Conservation (phyloP, 2,113 vertebrate species). For the Coturnix japonica region DNA sequence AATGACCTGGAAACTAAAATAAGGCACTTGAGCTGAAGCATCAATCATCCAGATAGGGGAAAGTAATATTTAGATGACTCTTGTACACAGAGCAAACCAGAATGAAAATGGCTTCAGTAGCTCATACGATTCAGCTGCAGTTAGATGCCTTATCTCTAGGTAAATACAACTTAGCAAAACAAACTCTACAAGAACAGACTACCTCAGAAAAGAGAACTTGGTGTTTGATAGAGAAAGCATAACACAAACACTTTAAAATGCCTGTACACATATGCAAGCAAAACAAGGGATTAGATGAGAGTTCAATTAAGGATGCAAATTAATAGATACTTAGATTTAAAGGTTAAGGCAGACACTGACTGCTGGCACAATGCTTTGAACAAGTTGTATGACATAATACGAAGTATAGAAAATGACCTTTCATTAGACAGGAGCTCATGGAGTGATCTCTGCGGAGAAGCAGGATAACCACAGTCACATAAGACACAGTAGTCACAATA, state of each 20-base stretch:
- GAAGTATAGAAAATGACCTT: not conserved
- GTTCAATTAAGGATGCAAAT: not conserved
- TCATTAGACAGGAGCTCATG: not conserved
- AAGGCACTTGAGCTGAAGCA: conserved; percentile 52
- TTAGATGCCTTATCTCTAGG: not conserved
- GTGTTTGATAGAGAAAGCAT: not conserved
- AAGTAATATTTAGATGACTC: conserved; percentile 55
- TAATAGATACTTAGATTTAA: not conserved
- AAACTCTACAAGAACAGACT: not conserved
- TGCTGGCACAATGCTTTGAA: not conserved
- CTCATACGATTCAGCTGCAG: rapidly evolving
- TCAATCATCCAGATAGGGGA: conserved; percentile 17
- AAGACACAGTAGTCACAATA: not conserved
- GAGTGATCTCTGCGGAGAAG: not conserved
- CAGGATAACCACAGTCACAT: not conserved
- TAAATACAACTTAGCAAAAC: not conserved
- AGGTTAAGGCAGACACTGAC: not conserved
- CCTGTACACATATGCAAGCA: not conserved
- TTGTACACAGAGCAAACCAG: not conserved
- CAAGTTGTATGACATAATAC: not conserved
- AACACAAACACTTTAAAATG: not conserved
- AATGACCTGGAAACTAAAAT: conserved; percentile 38
- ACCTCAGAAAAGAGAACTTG: not conserved
- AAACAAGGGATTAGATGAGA: not conserved
- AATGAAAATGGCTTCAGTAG: not conserved